phyloP scores from a whole-genome alignment of 2,113 vertebrate species.

The Chionodraco myersi region DNA sequence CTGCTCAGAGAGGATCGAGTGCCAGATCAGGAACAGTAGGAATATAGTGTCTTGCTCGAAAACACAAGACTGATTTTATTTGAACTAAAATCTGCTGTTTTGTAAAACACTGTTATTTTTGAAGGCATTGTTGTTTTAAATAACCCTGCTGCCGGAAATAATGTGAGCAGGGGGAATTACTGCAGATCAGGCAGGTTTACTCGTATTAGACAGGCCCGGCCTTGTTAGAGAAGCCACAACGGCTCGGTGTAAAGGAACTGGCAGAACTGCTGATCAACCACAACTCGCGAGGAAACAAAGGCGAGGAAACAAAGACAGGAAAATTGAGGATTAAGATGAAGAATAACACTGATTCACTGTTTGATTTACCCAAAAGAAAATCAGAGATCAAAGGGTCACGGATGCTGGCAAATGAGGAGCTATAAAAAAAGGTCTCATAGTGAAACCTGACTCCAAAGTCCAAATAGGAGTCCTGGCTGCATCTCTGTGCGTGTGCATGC shows the following conservation, averaged over 20 bases:
- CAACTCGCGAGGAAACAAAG: slow-evolving; percentile 55
- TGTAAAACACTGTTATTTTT: slow-evolving; percentile 3
- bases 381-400: slow-evolving; percentile 34
- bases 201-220: slow-evolving; percentile 67
- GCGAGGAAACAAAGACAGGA: slow-evolving; percentile 41
- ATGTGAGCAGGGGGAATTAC: slow-evolving; percentile 62
- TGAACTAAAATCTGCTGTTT: slow-evolving; percentile 19
- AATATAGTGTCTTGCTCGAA: slow-evolving; percentile 5
- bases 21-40: slow-evolving; percentile 9
- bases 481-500: slow-evolving; percentile 21
- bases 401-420: slow-evolving; percentile 29
- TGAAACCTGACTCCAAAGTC: slow-evolving; percentile 59
- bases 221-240: slow-evolving; percentile 75
- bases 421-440: slow-evolving; percentile 38
- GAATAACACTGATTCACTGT: slow-evolving; percentile 48
- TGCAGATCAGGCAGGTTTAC: slow-evolving; percentile 62
- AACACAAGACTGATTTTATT: slow-evolving; percentile 7
- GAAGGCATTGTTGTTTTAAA: slow-evolving; percentile 12
- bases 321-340: slow-evolving; percentile 50
- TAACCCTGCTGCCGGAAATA: slow-evolving; percentile 37
- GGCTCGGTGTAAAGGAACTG: slow-evolving; percentile 68
- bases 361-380: slow-evolving; percentile 42
- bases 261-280: slow-evolving; percentile 61
- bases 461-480: slow-evolving; percentile 27
- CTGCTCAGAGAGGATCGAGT: background rate